Conservation (phyloP, 2,113 vertebrate species). For the Austrofundulus limnaeus region DNA sequence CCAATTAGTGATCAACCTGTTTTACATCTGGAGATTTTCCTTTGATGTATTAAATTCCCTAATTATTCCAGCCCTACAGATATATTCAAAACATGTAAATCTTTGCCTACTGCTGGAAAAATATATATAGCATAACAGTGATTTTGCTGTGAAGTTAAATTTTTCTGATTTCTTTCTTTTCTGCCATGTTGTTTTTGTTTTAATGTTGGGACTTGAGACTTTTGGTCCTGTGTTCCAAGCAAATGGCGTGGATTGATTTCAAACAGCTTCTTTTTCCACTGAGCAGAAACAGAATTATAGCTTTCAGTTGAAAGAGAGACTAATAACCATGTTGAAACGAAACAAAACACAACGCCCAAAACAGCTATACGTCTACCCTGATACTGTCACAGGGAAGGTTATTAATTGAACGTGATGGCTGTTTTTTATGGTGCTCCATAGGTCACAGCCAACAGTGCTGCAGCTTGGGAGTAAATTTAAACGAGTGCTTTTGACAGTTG, state of each 20-base stretch:
- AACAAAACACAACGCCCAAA: neutral
- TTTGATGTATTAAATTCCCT: constrained; percentile 23
- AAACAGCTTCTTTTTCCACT: neutral
- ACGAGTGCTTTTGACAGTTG: neutral
- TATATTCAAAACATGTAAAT: neutral
- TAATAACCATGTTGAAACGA: constrained; percentile 8
- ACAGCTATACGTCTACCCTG: neutral
- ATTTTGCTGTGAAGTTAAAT: too few relatives aligned
- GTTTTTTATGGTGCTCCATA: neutral
- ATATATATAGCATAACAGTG: neutral
- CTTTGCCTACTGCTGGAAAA: neutral
- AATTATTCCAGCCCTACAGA: constrained; percentile 4
- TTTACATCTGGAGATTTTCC: constrained; percentile 5
- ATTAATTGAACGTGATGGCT: constrained; percentile 20
- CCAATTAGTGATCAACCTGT: constrained; percentile 9
- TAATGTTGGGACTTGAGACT: too few relatives aligned
- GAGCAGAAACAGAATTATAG: constrained; percentile 1
- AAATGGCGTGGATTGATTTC: neutral
- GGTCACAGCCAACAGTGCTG: constrained; percentile 11
- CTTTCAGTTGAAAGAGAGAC: neutral
- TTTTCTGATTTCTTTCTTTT: neutral
- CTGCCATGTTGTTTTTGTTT: neutral
- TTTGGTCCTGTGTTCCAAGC: neutral
- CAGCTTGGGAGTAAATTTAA: constrained; percentile 4
- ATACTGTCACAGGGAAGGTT: constrained; percentile 4